Percentiles rank a stretch among this genome's conserved stretches.
Conservation (phyloP, 2,888 invertebrate species). For the Pomacea canaliculata region DNA sequence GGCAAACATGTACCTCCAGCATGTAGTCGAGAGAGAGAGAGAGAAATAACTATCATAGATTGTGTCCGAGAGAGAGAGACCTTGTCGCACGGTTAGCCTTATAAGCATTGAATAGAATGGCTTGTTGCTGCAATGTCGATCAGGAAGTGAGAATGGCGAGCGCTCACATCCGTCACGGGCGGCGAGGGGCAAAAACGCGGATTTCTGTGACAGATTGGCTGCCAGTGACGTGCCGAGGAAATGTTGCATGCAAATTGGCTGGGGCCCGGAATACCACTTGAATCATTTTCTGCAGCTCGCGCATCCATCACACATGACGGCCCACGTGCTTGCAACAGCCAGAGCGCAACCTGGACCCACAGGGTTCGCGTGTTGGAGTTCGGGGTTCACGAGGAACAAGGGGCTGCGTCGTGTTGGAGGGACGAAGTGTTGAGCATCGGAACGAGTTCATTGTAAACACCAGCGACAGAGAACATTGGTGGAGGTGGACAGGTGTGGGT, state of each 20-base stretch:
- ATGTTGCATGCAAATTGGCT: conserved; percentile 14
- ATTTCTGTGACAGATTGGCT: conserved; percentile 10
- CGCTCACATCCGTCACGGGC: too few species aligned
- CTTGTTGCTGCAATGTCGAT: too few species aligned
- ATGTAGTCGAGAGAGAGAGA: too few species aligned
- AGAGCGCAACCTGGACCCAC: not conserved
- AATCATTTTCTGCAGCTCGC: not conserved
- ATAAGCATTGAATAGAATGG: too few species aligned
- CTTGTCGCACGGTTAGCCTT: too few species aligned
- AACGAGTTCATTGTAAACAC: not conserved
- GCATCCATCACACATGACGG: conserved; percentile 1
- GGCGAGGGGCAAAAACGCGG: not conserved
- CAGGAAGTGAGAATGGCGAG: too few species aligned
- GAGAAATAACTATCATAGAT: too few species aligned
- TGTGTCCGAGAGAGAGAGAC: not conserved
- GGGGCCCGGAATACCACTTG: conserved; percentile 7
- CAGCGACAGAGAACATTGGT: not conserved
- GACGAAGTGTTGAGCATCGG: not conserved
- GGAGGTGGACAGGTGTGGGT: not conserved
- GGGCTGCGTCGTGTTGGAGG: not conserved
- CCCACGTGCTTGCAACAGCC: too few species aligned
- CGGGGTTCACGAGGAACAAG: not conserved
- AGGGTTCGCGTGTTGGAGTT: not conserved
- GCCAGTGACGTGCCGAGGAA: conserved; percentile 2
- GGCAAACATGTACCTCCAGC: too few species aligned